Evolutionary conservation across 2,797 vertebrate species (phyloP).

Genomic region (Megaceryle alcyon): DNA sequence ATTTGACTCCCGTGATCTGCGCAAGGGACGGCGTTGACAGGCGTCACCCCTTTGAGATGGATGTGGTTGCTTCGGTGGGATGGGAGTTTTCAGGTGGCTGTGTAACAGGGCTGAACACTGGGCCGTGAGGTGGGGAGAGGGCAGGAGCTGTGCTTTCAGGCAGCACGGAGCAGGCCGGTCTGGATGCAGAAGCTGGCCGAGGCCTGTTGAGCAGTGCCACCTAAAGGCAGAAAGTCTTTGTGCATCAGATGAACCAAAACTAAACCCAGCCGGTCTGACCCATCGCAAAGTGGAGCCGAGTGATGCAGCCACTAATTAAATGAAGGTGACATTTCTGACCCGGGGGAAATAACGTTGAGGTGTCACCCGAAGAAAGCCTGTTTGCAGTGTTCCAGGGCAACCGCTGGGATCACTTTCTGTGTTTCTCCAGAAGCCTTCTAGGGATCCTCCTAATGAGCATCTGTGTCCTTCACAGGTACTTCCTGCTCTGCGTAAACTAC

Average conservation of each 20-base stretch:
- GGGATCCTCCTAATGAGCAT: neutral
- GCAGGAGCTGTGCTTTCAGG: neutral
- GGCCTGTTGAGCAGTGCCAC: neutral
- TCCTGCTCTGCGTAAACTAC: slow-evolving; percentile 97
- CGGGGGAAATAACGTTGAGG: neutral
- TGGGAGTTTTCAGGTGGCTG: neutral
- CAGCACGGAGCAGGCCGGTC: neutral
- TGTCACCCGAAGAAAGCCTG: neutral
- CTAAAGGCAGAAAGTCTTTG: neutral
- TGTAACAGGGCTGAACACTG: neutral
- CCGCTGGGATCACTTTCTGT: neutral
- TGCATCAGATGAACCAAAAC: neutral
- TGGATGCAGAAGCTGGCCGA: neutral
- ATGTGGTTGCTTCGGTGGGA: neutral
- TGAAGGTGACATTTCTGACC: neutral
- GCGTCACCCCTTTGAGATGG: neutral
- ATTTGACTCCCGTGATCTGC: neutral
- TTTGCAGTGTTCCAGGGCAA: neutral
- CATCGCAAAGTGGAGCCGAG: rapidly evolving
- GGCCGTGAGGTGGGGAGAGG: neutral
- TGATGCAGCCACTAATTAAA: neutral
- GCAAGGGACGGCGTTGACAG: neutral
- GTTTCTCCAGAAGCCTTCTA: neutral
- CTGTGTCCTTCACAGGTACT: slow-evolving; percentile 85
- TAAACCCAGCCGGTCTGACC: rapidly evolving